Evolutionary conservation across 2,113 vertebrate genomes (phyloP), one percentile per base, ranked within the genome.

Genomic region (Varanus komodoensis): DNA sequence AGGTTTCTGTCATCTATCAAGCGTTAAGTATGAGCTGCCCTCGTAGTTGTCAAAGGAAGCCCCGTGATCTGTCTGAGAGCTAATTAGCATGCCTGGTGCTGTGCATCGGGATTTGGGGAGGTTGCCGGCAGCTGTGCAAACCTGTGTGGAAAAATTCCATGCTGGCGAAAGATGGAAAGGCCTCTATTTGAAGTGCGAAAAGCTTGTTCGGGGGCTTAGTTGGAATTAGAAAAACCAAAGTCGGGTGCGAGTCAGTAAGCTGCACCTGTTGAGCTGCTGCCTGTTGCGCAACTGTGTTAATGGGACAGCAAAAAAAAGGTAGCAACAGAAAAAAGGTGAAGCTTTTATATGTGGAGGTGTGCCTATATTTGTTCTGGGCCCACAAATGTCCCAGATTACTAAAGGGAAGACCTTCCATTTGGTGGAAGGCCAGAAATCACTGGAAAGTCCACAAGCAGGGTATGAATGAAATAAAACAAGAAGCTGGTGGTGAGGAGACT

Each of bases 131-230:
- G 0, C 3, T 52, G 82, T 50, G 67, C 1, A 0, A 0, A 9
- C 1, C 4, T 0, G n/a, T 61, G 0, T 6, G 27, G 23, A 27
- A 48, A 87, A 8, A 38, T 3, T 84, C 32, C 90, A 80, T 27
- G 38, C 0, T 0, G 21, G 61, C 11, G 1, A 6, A 9, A 68
- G 74, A 61, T 9, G 3, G 57, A n/a, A 32, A 91, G 2, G 38
- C 6, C 80, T 0, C 0, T 3, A 0, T 0, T 0, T 82, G 89
- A 88, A 79, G 6, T 32, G 44, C 48, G 78, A 23, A 54, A 83
- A 57, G 21, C 23, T 52, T 34, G 44, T 4, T 32, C 14, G 25
- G 73, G 74, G 57, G n/a, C 21, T 44, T 32, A 54, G 67, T 79
- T 38, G 79, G 74, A 57, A 61, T 23, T 11, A 54, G 80, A 48